Evolutionary conservation across 2,797 vertebrate genomes (phyloP).

Genomic region (Melanotaenia maccullochi): DNA sequence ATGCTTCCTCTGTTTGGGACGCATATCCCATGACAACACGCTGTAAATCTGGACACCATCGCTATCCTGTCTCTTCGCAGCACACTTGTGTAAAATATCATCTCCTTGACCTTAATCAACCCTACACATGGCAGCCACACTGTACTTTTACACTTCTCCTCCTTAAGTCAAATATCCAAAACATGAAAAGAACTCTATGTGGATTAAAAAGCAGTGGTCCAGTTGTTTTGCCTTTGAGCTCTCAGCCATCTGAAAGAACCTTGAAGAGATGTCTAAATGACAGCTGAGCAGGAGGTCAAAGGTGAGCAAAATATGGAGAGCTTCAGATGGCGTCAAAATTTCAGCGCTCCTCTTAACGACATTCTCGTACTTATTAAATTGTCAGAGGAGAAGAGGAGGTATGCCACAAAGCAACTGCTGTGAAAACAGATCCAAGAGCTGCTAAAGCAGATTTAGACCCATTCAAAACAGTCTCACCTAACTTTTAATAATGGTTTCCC

Average conservation of each 20-base stretch:
- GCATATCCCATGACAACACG: conserved; percentile 34
- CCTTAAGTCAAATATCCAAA: neutral
- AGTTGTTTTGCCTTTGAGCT: conserved; percentile 11
- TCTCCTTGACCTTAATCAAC: conserved; percentile 32
- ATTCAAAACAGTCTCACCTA: neutral
- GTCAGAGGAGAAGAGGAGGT: conserved; percentile 21
- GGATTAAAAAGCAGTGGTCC: neutral
- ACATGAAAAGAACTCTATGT: neutral
- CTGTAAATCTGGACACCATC: conserved; percentile 38
- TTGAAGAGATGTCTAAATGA: conserved; percentile 49
- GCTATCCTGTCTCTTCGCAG: conserved; percentile 40
- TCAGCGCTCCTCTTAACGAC: conserved; percentile 54
- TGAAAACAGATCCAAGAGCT: conserved; percentile 53
- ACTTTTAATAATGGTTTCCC: neutral
- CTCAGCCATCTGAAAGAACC: conserved; percentile 9
- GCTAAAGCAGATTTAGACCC: conserved; percentile 41
- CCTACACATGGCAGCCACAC: neutral
- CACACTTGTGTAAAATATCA: conserved; percentile 30
- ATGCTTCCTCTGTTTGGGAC: conserved; percentile 47
- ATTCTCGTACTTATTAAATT: conserved; percentile 62
- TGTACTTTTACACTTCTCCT: neutral
- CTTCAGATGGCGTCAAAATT: conserved; percentile 58
- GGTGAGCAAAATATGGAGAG: conserved; percentile 40
- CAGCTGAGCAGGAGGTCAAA: conserved; percentile 57
- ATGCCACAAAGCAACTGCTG: conserved; percentile 60